These are phyloP conservation scores for Drosophila carrolli DNA, from an alignment of 1,140 invertebrate genomes.

Conservation along the genomic window DNA sequence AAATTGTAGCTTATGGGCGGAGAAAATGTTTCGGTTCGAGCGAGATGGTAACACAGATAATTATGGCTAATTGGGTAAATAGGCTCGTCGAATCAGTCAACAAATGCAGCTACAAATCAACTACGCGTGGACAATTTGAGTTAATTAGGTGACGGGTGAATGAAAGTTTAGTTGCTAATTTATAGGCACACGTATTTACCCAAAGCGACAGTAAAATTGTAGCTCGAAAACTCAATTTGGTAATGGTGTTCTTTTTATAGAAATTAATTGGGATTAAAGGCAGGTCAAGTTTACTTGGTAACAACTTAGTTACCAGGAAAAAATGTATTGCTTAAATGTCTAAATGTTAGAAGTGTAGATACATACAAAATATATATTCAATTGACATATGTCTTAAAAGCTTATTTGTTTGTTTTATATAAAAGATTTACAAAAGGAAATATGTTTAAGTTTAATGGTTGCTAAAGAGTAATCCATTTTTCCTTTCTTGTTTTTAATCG, in stretches of 20 bases:
- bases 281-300: no score
- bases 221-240: not conserved
- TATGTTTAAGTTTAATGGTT: no score
- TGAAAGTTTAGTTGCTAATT: constrained; percentile 24
- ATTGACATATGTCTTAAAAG: no score
- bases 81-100: constrained; percentile 31
- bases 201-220: constrained; percentile 3
- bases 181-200: constrained; percentile 14
- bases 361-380: no score
- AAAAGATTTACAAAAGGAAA: no score
- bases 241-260: not conserved
- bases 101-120: constrained; percentile 32
- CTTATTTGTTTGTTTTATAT: no score
- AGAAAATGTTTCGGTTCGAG: constrained; percentile 26
- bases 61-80: constrained; percentile 52
- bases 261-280: not conserved
- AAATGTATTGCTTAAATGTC: no score
- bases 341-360: no score
- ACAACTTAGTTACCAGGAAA: no score
- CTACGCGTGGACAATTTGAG: constrained; percentile 11
- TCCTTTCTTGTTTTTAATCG: no score
- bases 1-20: constrained; percentile 38
- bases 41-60: constrained; percentile 27
- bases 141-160: constrained; percentile 24
- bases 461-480: no score